A percentile compares a stretch with the other conserved stretches of the same genome.
Evolutionary conservation across 2,888 invertebrate genomes (phyloP).

Genomic region (Lithophane semibrunnea): DNA sequence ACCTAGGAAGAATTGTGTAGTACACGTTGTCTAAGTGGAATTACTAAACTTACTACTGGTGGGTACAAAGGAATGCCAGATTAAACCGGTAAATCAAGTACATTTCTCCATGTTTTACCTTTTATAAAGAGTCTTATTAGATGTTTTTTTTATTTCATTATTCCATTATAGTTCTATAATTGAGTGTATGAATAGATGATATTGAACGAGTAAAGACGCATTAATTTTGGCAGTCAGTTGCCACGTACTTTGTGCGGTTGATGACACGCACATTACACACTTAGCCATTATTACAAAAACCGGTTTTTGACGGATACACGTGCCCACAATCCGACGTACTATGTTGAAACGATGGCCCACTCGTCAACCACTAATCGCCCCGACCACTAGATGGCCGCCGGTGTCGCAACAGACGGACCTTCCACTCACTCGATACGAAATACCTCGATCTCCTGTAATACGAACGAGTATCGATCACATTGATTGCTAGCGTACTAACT

Average conservation of each 20-base stretch:
- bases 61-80: conserved; percentile 21
- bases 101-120: not conserved
- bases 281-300: conserved; percentile 73
- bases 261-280: conserved; percentile 72
- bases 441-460: conserved; percentile 79
- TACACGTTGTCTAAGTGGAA: conserved; percentile 29
- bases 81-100: conserved; percentile 43
- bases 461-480: conserved; percentile 76
- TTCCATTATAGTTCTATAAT: not conserved
- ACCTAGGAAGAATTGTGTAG: conserved; percentile 38
- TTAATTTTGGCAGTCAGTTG: conserved; percentile 14
- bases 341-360: conserved; percentile 88
- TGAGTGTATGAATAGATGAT: not conserved
- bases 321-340: conserved; percentile 77
- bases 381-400: conserved; percentile 84
- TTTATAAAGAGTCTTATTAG: conserved; percentile 2
- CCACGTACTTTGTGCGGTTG: conserved; percentile 58
- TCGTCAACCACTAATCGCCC: conserved; percentile 86
- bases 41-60: conserved; percentile 25
- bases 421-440: conserved; percentile 87
- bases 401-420: conserved; percentile 86
- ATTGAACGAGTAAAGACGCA: not conserved
- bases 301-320: conserved; percentile 78
- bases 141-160: not conserved
- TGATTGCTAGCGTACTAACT: conserved; percentile 59